These are phyloP conservation scores for Acleris holmiana DNA, from an alignment of 2,888 invertebrate species.

Conservation along the genomic window DNA sequence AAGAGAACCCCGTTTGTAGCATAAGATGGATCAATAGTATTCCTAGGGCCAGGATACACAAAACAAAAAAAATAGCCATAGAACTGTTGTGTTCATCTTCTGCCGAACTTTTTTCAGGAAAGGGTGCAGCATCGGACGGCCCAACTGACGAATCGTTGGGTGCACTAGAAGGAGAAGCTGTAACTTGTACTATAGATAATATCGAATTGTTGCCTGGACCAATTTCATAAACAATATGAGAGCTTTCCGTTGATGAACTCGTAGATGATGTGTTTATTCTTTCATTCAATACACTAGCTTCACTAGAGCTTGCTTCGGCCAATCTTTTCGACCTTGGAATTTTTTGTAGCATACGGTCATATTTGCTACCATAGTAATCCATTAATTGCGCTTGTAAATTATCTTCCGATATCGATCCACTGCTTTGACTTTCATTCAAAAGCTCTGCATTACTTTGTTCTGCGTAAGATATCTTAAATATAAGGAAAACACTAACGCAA, in stretches of 20 bases:
- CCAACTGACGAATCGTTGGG: slow-evolving; percentile 77
- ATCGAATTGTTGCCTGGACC: slow-evolving; percentile 65
- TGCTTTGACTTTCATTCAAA: slow-evolving; percentile 26
- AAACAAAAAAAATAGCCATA: slow-evolving; percentile 98
- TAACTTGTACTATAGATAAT: slow-evolving; percentile 62
- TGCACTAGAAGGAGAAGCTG: slow-evolving; percentile 59
- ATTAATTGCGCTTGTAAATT: slow-evolving; percentile 30
- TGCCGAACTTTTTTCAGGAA: slow-evolving; percentile 95
- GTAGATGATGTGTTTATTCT: slow-evolving; percentile 45
- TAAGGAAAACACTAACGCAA: slow-evolving; percentile 30
- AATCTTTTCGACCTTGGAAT: slow-evolving; percentile 67
- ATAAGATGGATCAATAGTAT: slow-evolving; percentile 97
- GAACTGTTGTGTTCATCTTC: slow-evolving; percentile 98
- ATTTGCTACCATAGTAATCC: slow-evolving; percentile 32
- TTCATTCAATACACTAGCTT: slow-evolving; percentile 52
- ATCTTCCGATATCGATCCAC: slow-evolving; percentile 32
- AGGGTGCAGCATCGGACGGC: slow-evolving; percentile 89
- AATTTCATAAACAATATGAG: slow-evolving; percentile 63
- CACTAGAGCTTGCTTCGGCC: slow-evolving; percentile 59
- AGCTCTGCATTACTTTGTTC: slow-evolving; percentile 8
- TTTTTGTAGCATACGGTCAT: slow-evolving; percentile 39
- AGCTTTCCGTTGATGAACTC: slow-evolving; percentile 62
- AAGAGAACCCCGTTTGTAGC: slow-evolving; percentile 97
- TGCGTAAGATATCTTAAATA: slow-evolving; percentile 32
- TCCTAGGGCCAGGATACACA: slow-evolving; percentile 96